Conservation (phyloP, 2,113 vertebrate genomes). For the Narcine bancroftii region DNA sequence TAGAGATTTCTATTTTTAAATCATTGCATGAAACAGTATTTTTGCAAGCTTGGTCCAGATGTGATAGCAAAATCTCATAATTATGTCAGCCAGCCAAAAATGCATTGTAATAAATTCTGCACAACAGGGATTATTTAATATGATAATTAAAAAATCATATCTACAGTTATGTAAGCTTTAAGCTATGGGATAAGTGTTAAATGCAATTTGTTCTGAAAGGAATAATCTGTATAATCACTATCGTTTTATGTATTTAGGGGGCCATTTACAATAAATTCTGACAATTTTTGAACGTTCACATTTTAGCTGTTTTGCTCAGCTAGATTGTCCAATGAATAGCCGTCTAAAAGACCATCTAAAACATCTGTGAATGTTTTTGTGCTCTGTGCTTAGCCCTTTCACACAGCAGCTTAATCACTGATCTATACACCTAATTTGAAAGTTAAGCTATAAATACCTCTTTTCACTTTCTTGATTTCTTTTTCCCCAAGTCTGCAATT, state of each 20-base stretch:
- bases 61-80: neutral
- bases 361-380: neutral
- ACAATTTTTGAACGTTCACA: neutral
- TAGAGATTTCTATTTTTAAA: neutral
- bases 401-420: neutral
- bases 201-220: neutral
- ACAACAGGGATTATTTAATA: neutral
- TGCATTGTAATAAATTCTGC: neutral
- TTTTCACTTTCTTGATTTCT: neutral
- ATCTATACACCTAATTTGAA: neutral
- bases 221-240: neutral
- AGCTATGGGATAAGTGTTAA: neutral
- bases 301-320: neutral
- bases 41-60: neutral
- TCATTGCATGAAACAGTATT: neutral
- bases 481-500: neutral
- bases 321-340: too few relatives aligned
- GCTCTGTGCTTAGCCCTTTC: neutral
- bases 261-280: neutral
- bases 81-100: neutral
- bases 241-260: neutral
- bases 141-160: neutral
- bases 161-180: neutral
- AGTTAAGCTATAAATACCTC: neutral
- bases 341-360: neutral